Base-by-base conservation (phyloP, 1,140 invertebrate species). In the Drosophila subobscura region DNA sequence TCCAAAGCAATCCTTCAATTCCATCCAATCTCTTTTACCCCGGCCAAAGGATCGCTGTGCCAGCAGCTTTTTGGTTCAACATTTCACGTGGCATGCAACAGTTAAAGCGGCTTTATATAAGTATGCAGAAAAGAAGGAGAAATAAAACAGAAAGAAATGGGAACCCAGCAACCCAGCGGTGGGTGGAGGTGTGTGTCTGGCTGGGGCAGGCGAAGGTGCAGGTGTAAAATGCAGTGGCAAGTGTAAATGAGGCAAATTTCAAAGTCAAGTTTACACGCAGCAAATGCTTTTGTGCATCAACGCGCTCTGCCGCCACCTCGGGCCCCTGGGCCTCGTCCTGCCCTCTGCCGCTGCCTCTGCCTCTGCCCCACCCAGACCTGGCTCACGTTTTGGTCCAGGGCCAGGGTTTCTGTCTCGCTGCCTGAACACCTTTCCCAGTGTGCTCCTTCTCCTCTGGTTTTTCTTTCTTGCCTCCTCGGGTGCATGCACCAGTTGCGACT, bases 201-300 rank as follows among this genome's bases (percentile, higher is more conserved):
- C 16, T n/a, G 29, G 41, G 55, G 40, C 72, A 79, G 76, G 56
- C 79, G 76, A 56, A 8, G 29, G 41, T 51, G 40, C 72, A 79
- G 76, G 56, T 79, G 76, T 55, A 72, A 71, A 49, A 54, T 75
- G 78, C 78, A 77, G 70, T 66, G 41, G 49, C 63, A 74, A 68
- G 77, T 85, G 81, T 83, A 85, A 85, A 85, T 85, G 81, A 85
- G 81, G 81, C 77, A 85, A 85, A 85, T 85, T 85, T 85, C 81
- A 85, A 85, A 85, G 81, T 85, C 81, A 85, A 85, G 81, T 85
- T 85, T 85, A 85, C 81, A 85, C 81, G 81, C 81, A 86, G 83
- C 81, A 77, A 85, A 81, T 81, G 77, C 70, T 81, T 86, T 68
- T 80, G 77, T 81, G 73, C 81, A 74, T 54, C 77, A 77, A 74